A percentile compares a stretch with the other conserved stretches of the same genome.
Evolutionary conservation across 92 coral and sea anemone species (phyloP).

Genomic region (Desmophyllum pertusum): DNA sequence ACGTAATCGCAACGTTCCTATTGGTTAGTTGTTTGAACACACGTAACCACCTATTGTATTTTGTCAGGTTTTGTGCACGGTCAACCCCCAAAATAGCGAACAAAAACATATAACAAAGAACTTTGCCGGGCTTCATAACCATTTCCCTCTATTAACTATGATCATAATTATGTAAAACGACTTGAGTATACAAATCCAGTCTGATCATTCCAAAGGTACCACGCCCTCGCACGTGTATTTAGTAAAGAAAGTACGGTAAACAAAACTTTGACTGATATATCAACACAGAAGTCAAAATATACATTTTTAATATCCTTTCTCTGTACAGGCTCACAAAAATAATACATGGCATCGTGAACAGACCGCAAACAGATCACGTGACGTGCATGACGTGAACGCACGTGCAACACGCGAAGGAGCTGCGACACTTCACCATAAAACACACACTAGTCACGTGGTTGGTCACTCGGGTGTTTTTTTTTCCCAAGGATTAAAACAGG

Average conservation of each 20-base stretch:
- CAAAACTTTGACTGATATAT: not conserved
- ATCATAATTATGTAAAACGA: not conserved
- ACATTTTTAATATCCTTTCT: constrained; percentile 18
- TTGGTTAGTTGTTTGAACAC: too few relatives aligned
- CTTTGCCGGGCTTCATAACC: too few relatives aligned
- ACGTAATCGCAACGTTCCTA: too few relatives aligned
- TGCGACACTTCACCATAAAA: not conserved
- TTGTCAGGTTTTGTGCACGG: too few relatives aligned
- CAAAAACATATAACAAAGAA: too few relatives aligned
- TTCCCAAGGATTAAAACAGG: not conserved
- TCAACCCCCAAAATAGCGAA: too few relatives aligned
- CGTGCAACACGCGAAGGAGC: not conserved
- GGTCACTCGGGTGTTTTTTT: not conserved
- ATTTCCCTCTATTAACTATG: too few relatives aligned
- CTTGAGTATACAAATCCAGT: not conserved
- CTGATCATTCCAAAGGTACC: not conserved
- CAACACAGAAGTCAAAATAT: constrained; percentile 20
- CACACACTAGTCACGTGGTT: not conserved
- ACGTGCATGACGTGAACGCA: not conserved
- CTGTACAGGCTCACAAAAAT: constrained; percentile 56
- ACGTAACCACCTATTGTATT: too few relatives aligned
- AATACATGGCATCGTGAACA: constrained; percentile 13
- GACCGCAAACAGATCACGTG: constrained; percentile 3
- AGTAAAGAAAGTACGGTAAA: not conserved
- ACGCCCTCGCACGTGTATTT: not conserved